Evolutionary conservation across 2,797 vertebrate genomes (phyloP).

Genomic region (Macropodus opercularis): DNA sequence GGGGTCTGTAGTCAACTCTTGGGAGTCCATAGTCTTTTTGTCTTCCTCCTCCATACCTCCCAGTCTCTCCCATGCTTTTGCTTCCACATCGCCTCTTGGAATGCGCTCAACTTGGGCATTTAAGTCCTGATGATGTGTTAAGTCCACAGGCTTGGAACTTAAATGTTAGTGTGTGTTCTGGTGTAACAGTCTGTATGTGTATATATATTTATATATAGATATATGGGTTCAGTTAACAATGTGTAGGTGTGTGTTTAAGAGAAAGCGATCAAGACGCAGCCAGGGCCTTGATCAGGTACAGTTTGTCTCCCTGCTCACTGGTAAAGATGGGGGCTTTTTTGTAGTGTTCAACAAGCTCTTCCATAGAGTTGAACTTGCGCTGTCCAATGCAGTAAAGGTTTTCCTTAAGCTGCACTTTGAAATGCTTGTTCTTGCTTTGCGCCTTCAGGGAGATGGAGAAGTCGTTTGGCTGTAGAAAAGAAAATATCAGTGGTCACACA

Average conservation of each 20-base stretch:
- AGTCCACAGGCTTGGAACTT: constrained; percentile 70
- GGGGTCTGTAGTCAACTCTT: constrained; percentile 74
- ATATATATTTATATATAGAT: constrained; percentile 14
- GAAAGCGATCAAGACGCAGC: constrained; percentile 84
- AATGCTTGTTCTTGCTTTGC: constrained; percentile 95
- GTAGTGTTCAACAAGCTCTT: constrained; percentile 96
- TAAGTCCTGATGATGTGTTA: constrained; percentile 73
- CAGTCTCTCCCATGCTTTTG: constrained; percentile 51
- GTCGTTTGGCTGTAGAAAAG: constrained; percentile 85
- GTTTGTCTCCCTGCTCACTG: constrained; percentile 94
- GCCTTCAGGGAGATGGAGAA: constrained; percentile 95
- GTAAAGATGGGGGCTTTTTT: constrained; percentile 96
- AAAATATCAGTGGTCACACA: neutral
- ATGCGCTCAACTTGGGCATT: constrained; percentile 76
- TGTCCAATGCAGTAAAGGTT: constrained; percentile 93
- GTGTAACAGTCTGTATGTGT: constrained; percentile 51
- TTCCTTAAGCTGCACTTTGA: constrained; percentile 94
- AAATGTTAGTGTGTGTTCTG: constrained; percentile 75
- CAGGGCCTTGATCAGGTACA: constrained; percentile 92
- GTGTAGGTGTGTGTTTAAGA: constrained; percentile 35
- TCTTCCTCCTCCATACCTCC: constrained; percentile 36
- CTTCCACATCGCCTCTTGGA: constrained; percentile 73
- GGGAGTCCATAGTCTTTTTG: constrained; percentile 69
- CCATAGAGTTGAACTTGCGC: constrained; percentile 93
- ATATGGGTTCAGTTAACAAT: constrained; percentile 44